Percentiles rank a stretch among this genome's conserved stretches.
phyloP scores from a whole-genome alignment of 2,113 vertebrate species.

The Paradoxurus hermaphroditus region DNA sequence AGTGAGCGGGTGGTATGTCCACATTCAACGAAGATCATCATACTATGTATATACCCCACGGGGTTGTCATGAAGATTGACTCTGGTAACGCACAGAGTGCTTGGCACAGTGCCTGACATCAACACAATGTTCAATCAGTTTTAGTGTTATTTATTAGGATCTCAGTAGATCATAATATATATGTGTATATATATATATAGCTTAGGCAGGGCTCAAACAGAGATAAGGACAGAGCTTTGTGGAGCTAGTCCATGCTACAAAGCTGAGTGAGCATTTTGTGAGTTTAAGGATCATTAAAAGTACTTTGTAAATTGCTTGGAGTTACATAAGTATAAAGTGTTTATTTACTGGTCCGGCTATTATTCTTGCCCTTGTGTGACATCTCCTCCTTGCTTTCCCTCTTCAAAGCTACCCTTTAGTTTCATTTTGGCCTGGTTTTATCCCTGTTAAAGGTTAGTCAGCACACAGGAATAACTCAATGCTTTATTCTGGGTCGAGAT shows the following conservation, averaged over 20 bases:
- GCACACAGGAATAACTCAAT: neutral
- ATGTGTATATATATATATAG: too few species aligned
- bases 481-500: neutral
- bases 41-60: too few species aligned
- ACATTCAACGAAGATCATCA: neutral
- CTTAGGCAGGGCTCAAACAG: neutral
- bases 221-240: neutral
- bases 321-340: neutral
- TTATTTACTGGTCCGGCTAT: neutral
- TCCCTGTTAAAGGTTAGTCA: neutral
- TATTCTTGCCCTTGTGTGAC: neutral
- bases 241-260: accelerated
- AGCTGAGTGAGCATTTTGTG: neutral
- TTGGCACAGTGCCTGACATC: neutral
- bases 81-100: neutral
- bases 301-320: neutral
- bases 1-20: neutral
- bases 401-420: neutral
- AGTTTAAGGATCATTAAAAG: neutral
- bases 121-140: neutral
- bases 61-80: neutral
- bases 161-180: neutral
- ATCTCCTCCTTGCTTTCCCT: neutral
- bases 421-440: conserved; percentile 7
- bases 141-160: neutral